Percentiles rank a stretch among this genome's conserved stretches.
Evolutionary conservation across 1,140 invertebrate species (phyloP).

Genomic region (Papilio dardanus): DNA sequence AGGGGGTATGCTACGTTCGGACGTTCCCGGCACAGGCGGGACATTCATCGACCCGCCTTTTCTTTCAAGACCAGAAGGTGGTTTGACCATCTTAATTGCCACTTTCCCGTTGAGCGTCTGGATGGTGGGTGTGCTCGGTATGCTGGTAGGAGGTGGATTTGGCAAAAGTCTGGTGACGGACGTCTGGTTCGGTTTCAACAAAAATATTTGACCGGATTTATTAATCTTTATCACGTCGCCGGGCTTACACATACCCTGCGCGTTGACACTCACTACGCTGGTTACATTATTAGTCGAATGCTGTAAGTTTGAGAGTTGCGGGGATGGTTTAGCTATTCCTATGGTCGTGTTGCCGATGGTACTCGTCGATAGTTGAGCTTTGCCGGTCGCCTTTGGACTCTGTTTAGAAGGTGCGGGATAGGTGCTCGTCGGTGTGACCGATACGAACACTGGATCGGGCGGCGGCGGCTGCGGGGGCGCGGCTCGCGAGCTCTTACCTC

Average conservation of each 20-base stretch:
- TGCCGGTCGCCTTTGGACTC: neutral
- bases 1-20: neutral
- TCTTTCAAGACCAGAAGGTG: neutral
- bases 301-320: neutral
- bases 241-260: conserved; percentile 40
- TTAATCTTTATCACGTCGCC: conserved; percentile 46
- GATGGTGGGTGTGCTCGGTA: neutral
- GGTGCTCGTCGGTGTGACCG: neutral
- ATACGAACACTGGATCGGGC: neutral
- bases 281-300: neutral
- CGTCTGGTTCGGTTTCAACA: neutral
- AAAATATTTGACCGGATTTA: conserved; percentile 32
- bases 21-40: neutral
- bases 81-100: conserved; percentile 35
- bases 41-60: neutral
- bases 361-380: neutral
- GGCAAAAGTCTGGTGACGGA: neutral
- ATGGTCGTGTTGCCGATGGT: neutral
- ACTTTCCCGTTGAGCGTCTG: neutral
- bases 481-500: neutral
- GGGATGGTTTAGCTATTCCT: neutral
- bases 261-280: too few relatives aligned
- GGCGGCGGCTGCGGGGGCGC: too few relatives aligned
- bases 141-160: neutral
- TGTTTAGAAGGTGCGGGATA: neutral